phyloP scores from a whole-genome alignment of 2,113 vertebrate genomes.

The Candoia aspera region DNA sequence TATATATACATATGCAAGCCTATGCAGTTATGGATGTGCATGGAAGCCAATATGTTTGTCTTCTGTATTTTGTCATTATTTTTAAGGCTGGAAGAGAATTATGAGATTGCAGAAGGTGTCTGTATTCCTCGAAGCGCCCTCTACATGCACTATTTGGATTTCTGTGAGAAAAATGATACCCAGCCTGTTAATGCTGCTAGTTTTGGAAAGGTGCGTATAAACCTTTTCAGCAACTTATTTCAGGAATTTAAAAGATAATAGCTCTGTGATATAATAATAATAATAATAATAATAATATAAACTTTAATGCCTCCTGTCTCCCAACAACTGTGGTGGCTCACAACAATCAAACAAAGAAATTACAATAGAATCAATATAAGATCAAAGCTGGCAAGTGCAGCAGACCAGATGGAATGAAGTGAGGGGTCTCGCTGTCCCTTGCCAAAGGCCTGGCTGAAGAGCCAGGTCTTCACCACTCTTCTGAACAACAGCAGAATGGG shows the following conservation, averaged over 20 bases:
- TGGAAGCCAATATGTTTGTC: constrained; percentile 64
- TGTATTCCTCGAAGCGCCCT: constrained; percentile 97
- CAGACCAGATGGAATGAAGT: not conserved
- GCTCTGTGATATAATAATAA: not conserved
- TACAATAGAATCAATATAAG: not conserved
- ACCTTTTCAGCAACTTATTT: constrained; percentile 4
- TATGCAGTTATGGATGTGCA: constrained; percentile 25
- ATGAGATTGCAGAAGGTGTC: constrained; percentile 98
- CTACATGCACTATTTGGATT: constrained; percentile 99
- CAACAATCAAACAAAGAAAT: not conserved
- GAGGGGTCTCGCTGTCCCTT: not conserved
- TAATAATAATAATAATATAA: not conserved
- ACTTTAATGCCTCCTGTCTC: not conserved
- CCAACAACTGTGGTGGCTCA: not conserved
- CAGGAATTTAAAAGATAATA: not conserved
- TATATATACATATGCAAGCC: not conserved
- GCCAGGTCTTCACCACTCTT: not conserved
- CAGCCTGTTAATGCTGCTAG: constrained; percentile 98
- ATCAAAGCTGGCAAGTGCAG: not conserved
- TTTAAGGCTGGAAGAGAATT: constrained; percentile 97
- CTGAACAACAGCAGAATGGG: not conserved
- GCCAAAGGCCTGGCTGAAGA: not conserved
- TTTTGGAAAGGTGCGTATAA: constrained; percentile 91
- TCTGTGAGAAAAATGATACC: constrained; percentile 97
- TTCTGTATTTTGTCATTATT: constrained; percentile 48